Base-by-base conservation (phyloP, 2,888 invertebrate genomes). In the Meghimatium bilineatum region DNA sequence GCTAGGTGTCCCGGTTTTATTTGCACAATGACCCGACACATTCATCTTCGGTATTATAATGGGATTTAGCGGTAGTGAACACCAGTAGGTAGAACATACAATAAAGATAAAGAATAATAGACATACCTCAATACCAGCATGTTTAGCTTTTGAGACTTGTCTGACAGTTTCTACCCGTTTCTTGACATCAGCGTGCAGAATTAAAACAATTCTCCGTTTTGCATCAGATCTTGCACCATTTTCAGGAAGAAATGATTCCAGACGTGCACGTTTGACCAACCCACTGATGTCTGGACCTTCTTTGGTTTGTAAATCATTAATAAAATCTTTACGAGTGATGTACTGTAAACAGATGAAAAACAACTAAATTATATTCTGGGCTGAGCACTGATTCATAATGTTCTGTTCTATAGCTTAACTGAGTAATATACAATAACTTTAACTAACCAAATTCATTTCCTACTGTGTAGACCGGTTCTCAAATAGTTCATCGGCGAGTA, bases 341-440 rank as follows among this genome's bases (percentile, higher is more conserved):
- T 44, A 82, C 82, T 82, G 82, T 60, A n/a, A 34, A 71, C 26
- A 32, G 36, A 69, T n/a, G n/a, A n/a, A n/a, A n/a, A n/a, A n/a
- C n/a, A n/a, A n/a, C n/a, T n/a, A n/a, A 44, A 44, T 44, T 44
- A 44, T 44, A 8, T 44, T 44, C 5, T 44, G 5, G 12, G 44
- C 44, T 44, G 44, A 44, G 44, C 44, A 44, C 44, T n/a, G n/a
- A n/a, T n/a, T n/a, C n/a, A n/a, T n/a, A n/a, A n/a, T n/a, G n/a
- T n/a, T n/a, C n/a, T n/a, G n/a, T n/a, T n/a, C n/a, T n/a, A n/a
- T n/a, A n/a, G n/a, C n/a, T n/a, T n/a, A n/a, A n/a, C n/a, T n/a
- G n/a, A n/a, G n/a, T n/a, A n/a, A n/a, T n/a, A n/a, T n/a, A n/a
- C n/a, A n/a, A n/a, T n/a, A n/a, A n/a, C n/a, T n/a, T n/a, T n/a